A percentile compares a stretch with the other conserved stretches of the same genome.
phyloP scores from a whole-genome alignment of 2,888 invertebrate genomes.

The Philaethria dido region DNA sequence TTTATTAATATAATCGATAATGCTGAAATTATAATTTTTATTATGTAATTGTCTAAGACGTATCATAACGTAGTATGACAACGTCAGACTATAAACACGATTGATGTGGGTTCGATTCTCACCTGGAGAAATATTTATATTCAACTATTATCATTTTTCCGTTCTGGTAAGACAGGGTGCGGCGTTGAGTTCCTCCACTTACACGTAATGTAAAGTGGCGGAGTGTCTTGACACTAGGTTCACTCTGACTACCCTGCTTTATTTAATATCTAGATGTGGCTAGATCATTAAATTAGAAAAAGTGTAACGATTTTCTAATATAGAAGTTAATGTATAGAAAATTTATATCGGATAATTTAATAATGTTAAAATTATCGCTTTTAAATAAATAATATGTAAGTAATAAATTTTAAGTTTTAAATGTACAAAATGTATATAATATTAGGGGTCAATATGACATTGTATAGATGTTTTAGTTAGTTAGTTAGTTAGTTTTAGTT shows the following conservation, averaged over 20 bases:
- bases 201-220: background rate
- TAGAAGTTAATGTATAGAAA: constrained; percentile 31
- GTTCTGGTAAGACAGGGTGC: background rate
- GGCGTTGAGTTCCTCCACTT: background rate
- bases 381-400: constrained; percentile 46
- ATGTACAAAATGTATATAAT: constrained; percentile 50
- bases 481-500: too few relatives aligned
- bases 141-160: background rate
- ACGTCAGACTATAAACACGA: background rate
- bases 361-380: constrained; percentile 32
- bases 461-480: too few relatives aligned
- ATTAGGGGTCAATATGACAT: constrained; percentile 17
- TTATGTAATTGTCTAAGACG: background rate
- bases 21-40: background rate
- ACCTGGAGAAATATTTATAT: background rate
- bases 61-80: background rate
- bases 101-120: background rate
- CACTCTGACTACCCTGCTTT: too few relatives aligned
- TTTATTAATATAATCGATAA: too few relatives aligned
- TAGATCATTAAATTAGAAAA: constrained; percentile 22
- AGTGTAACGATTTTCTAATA: constrained; percentile 26
- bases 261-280: constrained; percentile 22
- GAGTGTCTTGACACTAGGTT: too few relatives aligned
- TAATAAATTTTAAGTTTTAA: constrained; percentile 35
- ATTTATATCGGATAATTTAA: constrained; percentile 20